phyloP scores from a whole-genome alignment of 2,888 invertebrate genomes.

The Eupithecia exiguata region DNA sequence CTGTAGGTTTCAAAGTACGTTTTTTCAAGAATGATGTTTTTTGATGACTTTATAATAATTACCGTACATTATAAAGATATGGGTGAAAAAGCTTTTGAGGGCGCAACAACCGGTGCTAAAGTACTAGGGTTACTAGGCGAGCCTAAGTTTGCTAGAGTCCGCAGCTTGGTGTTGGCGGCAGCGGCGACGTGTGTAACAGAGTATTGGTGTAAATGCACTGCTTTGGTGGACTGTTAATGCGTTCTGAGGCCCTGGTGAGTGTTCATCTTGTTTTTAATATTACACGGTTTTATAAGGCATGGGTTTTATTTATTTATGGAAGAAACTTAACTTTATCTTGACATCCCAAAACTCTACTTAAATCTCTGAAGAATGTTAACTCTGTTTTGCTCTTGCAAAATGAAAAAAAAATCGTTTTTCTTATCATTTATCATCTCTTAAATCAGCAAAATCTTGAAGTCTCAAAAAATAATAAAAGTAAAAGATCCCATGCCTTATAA shows the following conservation, averaged over 20 bases:
- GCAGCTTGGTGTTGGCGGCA: constrained; percentile 81
- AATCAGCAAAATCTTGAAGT: background rate
- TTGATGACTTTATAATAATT: background rate
- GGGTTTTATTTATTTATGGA: constrained; percentile 6
- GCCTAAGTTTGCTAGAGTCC: constrained; percentile 80
- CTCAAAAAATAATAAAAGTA: background rate
- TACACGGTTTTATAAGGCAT: constrained; percentile 35
- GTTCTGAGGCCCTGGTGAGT: constrained; percentile 80
- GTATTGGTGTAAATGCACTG: constrained; percentile 82
- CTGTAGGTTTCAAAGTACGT: background rate
- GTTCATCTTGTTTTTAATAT: constrained; percentile 79
- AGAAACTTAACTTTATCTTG: background rate
- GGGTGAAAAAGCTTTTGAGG: constrained; percentile 55
- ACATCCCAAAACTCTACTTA: background rate
- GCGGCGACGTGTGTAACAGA: constrained; percentile 78
- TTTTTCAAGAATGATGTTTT: background rate
- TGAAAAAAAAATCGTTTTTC: background rate
- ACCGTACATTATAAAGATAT: background rate
- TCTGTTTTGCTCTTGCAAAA: background rate
- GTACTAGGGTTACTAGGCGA: constrained; percentile 76
- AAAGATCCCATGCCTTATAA: constrained; percentile 44
- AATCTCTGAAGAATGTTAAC: background rate
- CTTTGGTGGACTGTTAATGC: constrained; percentile 83
- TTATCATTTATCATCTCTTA: background rate
- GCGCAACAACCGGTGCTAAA: constrained; percentile 67